Conservation (phyloP, 2,888 invertebrate genomes). For the Lottia scabra region DNA sequence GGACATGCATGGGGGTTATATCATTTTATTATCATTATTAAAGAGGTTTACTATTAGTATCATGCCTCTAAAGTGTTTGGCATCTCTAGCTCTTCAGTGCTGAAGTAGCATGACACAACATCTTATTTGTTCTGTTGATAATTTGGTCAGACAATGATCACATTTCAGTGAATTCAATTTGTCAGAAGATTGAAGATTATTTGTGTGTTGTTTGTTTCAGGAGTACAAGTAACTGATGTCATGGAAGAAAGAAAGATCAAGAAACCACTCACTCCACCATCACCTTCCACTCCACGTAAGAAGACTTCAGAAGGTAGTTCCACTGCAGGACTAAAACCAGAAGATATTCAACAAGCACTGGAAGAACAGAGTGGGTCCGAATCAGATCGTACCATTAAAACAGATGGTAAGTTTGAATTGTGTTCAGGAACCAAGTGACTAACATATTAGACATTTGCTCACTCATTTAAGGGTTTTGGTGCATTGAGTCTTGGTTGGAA, state of each 20-base stretch:
- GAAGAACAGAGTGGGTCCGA: constrained; percentile 29
- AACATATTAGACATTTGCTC: constrained; percentile 15
- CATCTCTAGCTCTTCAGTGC: too few relatives aligned
- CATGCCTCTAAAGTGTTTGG: too few relatives aligned
- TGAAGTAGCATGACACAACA: too few relatives aligned
- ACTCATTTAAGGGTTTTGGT: constrained; percentile 17
- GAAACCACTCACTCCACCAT: not conserved
- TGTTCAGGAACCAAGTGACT: constrained; percentile 23
- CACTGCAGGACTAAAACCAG: not conserved
- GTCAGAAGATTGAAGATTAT: too few relatives aligned
- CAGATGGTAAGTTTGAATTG: constrained; percentile 29
- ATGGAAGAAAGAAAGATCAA: constrained; percentile 40
- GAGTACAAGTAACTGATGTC: constrained; percentile 40
- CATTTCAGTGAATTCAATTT: too few relatives aligned
- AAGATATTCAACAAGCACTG: not conserved
- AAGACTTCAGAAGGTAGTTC: not conserved
- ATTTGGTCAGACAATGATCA: too few relatives aligned
- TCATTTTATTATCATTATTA: too few relatives aligned
- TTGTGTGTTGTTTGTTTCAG: too few relatives aligned
- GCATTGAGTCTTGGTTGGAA: too few relatives aligned
- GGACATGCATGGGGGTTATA: too few relatives aligned
- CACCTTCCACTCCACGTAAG: not conserved
- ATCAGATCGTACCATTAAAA: constrained; percentile 22
- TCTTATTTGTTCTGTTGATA: too few relatives aligned
- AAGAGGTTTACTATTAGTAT: too few relatives aligned